Conservation (phyloP, 2,888 invertebrate genomes). For the Cosmorhoe ocellata region DNA sequence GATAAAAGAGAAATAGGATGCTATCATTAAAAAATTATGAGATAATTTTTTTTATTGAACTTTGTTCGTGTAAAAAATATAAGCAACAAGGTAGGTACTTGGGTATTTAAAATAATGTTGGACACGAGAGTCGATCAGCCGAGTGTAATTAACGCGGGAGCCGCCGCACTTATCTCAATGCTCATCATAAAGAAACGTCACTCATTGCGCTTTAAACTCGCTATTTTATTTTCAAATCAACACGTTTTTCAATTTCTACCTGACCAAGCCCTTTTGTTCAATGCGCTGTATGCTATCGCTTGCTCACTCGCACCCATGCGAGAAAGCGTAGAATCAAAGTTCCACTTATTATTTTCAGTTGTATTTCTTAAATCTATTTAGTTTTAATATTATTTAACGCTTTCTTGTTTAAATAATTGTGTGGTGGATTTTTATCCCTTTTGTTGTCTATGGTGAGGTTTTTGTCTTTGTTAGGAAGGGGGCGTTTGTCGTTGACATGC, state of each 20-base stretch:
- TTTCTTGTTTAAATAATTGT: not conserved
- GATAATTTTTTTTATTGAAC: too few relatives aligned
- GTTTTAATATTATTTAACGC: slow-evolving; percentile 5
- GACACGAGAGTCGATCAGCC: slow-evolving; percentile 20
- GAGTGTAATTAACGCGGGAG: slow-evolving; percentile 26
- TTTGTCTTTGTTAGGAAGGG: slow-evolving; percentile 32
- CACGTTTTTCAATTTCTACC: slow-evolving; percentile 46
- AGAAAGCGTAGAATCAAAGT: slow-evolving; percentile 33
- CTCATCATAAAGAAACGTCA: slow-evolving; percentile 30
- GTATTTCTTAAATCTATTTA: slow-evolving; percentile 19
- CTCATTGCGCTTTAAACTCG: slow-evolving; percentile 24
- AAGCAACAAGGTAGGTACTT: too few relatives aligned
- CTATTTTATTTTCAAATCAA: slow-evolving; percentile 36
- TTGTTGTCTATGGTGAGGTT: slow-evolving; percentile 1
- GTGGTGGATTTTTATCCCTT: not conserved
- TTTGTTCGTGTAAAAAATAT: too few relatives aligned
- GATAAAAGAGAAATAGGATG: too few relatives aligned
- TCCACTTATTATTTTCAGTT: slow-evolving; percentile 28
- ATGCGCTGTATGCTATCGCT: slow-evolving; percentile 41
- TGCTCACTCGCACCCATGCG: slow-evolving; percentile 35
- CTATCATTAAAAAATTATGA: too few relatives aligned
- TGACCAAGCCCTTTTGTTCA: slow-evolving; percentile 52
- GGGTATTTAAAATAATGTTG: too few relatives aligned
- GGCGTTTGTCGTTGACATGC: slow-evolving; percentile 34
- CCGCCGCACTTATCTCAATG: slow-evolving; percentile 24